Evolutionary conservation across 1,140 invertebrate genomes (phyloP), one percentile per base, ranked within the genome.

Genomic region (Luehdorfia chinensis): DNA sequence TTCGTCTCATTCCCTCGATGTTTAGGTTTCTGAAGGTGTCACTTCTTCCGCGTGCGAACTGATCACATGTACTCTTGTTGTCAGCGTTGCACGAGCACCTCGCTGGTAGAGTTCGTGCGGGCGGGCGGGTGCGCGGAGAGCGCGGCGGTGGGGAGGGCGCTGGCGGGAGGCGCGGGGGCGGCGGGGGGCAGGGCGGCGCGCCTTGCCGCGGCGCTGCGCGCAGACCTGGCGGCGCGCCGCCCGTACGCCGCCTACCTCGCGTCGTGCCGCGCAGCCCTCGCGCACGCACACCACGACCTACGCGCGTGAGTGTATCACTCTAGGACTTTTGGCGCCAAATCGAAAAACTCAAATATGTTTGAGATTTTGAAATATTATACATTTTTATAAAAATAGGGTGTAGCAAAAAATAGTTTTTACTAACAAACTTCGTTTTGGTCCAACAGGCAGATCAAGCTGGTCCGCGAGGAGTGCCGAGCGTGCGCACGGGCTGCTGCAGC

Each of bases 191-290:
- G 62, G 14, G 52, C 49, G 5, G 57, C 59, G 4, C 65, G 78
- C 1, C 59, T 75, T 7, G 68, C 74, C 7, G 67, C 73, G 5
- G 72, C 84, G 13, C 50, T 87, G 50, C 59, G 78, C 6, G 68
- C 75, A 4, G 79, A 85, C 47, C 61, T 79, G 3, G 67, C 66
- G 5, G 72, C 73, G 9, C 53, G 80, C 4, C 51, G 76, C 1
- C 90, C 91, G 18, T 96, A 95, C 70, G 89, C 94, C 13, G 88
- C 91, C 1, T 95, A 95, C 77, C 84, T 96, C 31, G 89, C 93
- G 23, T 86, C 91, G 32, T 94, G 92, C 67, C 86, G 92, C 23
- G 91, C 94, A 52, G 90, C 91, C 2, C 79, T 95, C 2, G 79
- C 94, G 16, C 88, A 90, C 15, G 90, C 91, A 1, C 75, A 91